Percentiles rank a stretch among this genome's conserved stretches.
phyloP scores from a whole-genome alignment of 2,797 vertebrate genomes.

The Fratercula arctica region DNA sequence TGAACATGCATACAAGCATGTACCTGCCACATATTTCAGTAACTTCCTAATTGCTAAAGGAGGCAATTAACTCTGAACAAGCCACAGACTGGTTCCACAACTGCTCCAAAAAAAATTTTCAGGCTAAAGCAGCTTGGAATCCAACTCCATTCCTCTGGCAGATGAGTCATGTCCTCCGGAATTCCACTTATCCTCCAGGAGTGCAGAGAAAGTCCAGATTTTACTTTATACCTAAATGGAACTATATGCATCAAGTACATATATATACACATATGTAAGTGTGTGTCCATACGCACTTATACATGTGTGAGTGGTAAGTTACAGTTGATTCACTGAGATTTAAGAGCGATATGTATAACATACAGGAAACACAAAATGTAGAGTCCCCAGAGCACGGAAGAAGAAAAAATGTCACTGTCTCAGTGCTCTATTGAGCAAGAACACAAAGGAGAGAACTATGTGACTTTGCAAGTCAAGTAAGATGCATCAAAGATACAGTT shows the following conservation, averaged over 20 bases:
- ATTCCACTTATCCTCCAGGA: background rate
- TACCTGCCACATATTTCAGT: background rate
- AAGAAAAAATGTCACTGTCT: background rate
- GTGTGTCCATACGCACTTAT: background rate
- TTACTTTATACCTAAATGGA: background rate
- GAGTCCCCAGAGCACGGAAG: background rate
- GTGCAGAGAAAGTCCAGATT: background rate
- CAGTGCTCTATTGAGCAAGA: background rate
- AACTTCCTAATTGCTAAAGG: background rate
- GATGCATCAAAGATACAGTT: background rate
- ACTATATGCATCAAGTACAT: background rate
- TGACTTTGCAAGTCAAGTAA: background rate
- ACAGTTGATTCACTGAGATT: background rate
- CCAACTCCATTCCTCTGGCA: background rate
- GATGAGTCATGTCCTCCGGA: background rate
- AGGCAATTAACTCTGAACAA: background rate
- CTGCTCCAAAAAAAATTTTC: background rate
- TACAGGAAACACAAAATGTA: background rate
- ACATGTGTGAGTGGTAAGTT: background rate
- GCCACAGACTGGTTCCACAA: background rate
- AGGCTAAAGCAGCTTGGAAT: background rate
- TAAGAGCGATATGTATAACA: background rate
- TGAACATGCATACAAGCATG: background rate
- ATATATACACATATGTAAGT: background rate
- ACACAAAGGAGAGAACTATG: background rate